Base-by-base conservation (phyloP, 2,113 vertebrate genomes). In the Amphilophus citrinellus region DNA sequence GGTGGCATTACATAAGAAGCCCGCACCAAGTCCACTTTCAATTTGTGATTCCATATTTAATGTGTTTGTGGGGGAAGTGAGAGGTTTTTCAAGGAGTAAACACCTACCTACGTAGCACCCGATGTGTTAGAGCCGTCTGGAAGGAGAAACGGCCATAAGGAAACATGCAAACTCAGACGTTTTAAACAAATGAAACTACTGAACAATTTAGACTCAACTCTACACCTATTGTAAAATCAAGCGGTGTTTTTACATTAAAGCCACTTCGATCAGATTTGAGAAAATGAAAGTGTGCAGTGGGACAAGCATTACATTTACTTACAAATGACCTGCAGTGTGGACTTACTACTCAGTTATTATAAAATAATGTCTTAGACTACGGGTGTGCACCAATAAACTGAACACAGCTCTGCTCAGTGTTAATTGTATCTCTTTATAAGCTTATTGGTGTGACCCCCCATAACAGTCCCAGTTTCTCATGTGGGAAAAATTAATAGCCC, bases 21-120 rank as follows among this genome's bases (percentile, higher is more conserved):
- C 89, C 82, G 56, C 61, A 83, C 76, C 83, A 84, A 83, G 85
- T 93, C 84, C 78, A 88, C 83, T 88, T 93, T 92, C 85, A 92
- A 91, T 91, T 87, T 94, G 81, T 68, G 76, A 86, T 93, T 92
- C 88, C 90, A 88, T 93, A 92, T 94, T 94, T 92, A 92, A 93
- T 90, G 92, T 92, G 90, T 91, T 89, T 94, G 94, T 90, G 93
- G 92, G 85, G 94, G 93, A 88, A 89, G 92, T 92, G 90, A 93
- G 85, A 93, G 79, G 32, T 83, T 89, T 92, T 91, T 85, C 68
- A 65, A 83, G 84, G 86, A 90, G 84, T 84, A 88, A 92, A 85
- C 92, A 92, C 90, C 93, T 93, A 87, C 94, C 90, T 91, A 91
- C 91, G 78, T 90, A 91, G 65, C 89, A 93, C 80, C 79, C 87